phyloP scores from a whole-genome alignment of 2,888 invertebrate species.

The Pemphredon lugubris region DNA sequence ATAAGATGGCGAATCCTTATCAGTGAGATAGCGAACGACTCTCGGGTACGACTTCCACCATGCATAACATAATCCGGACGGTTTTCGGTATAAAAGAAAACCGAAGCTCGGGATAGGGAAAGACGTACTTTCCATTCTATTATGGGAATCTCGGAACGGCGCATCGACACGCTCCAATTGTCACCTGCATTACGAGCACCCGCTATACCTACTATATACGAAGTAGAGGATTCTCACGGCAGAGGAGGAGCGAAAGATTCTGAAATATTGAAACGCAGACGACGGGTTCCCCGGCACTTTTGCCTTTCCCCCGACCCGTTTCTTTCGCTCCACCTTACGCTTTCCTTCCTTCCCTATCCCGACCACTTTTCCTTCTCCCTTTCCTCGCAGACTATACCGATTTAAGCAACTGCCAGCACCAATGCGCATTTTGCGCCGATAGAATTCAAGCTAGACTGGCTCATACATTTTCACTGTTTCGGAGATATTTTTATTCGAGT shows the following conservation, averaged over 20 bases:
- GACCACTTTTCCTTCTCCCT: conserved; percentile 19
- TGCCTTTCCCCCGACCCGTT: conserved; percentile 48
- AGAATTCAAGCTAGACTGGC: conserved; percentile 47
- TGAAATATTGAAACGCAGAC: conserved; percentile 76
- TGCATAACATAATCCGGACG: conserved; percentile 67
- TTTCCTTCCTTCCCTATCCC: conserved; percentile 31
- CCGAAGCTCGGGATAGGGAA: conserved; percentile 48
- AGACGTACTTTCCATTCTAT: conserved; percentile 69
- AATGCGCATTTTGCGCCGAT: conserved; percentile 54
- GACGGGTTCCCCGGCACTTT: conserved; percentile 52
- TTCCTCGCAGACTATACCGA: conserved; percentile 24
- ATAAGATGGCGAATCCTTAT: conserved; percentile 40
- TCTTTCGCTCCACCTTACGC: conserved; percentile 42
- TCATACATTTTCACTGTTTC: conserved; percentile 24
- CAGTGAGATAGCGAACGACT: conserved; percentile 37
- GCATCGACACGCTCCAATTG: conserved; percentile 75
- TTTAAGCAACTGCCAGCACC: conserved; percentile 57
- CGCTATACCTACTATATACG: conserved; percentile 34
- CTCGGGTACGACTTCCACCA: conserved; percentile 54
- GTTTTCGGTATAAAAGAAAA: conserved; percentile 56
- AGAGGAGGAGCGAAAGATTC: conserved; percentile 61
- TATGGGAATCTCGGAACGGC: conserved; percentile 68
- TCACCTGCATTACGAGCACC: conserved; percentile 67
- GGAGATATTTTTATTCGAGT: conserved; percentile 8
- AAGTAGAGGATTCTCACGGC: conserved; percentile 52